Percentiles rank a stretch among this genome's conserved stretches.
phyloP scores from a whole-genome alignment of 2,888 invertebrate species.

The Apomyelois bistriatella region DNA sequence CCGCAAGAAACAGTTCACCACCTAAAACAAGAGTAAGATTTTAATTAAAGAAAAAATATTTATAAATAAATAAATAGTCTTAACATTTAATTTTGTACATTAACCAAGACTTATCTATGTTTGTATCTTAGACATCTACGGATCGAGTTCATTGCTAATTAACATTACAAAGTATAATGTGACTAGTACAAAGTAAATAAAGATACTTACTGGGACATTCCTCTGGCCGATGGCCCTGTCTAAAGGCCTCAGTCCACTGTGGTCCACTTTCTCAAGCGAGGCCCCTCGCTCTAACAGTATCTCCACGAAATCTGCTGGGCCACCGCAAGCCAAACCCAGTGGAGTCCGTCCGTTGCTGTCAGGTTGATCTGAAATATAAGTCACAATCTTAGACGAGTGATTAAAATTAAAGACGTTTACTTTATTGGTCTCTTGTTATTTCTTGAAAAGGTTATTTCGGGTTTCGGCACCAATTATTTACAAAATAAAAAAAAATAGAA shows the following conservation, averaged over 20 bases:
- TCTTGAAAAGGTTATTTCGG: too few relatives aligned
- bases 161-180: background rate
- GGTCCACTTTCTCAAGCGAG: slow-evolving; percentile 93
- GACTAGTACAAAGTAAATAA: background rate
- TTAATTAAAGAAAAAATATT: background rate
- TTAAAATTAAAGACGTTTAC: too few relatives aligned
- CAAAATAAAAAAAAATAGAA: too few relatives aligned
- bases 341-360: slow-evolving; percentile 94
- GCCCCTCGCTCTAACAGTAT: slow-evolving; percentile 93
- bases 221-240: slow-evolving; percentile 96
- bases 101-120: too few relatives aligned
- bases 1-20: slow-evolving; percentile 94
- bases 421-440: too few relatives aligned
- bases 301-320: slow-evolving; percentile 86
- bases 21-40: slow-evolving; percentile 71
- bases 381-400: too few relatives aligned
- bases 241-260: slow-evolving; percentile 94
- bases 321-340: slow-evolving; percentile 90
- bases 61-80: background rate
- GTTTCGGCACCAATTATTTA: too few relatives aligned
- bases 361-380: slow-evolving; percentile 78
- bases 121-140: too few relatives aligned
- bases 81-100: too few relatives aligned
- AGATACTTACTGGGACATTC: slow-evolving; percentile 84
- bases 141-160: too few relatives aligned